These are phyloP conservation scores for Pedionomus torquatus DNA, from an alignment of 2,113 vertebrate species.

Conservation along the genomic window DNA sequence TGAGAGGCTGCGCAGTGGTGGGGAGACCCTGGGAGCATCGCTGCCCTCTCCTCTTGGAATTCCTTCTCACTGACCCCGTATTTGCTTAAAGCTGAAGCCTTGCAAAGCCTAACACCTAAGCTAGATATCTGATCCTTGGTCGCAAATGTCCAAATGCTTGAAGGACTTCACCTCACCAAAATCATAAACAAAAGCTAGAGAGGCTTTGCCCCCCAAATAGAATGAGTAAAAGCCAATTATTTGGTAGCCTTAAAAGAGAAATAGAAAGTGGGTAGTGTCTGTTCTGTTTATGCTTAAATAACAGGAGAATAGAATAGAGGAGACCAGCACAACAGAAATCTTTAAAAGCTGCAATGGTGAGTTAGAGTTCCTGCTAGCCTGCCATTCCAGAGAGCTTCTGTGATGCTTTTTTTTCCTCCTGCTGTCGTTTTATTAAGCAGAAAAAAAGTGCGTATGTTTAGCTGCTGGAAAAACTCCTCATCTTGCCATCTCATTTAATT, in stretches of 20 bases:
- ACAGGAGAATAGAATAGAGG: background rate
- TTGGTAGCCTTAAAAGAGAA: background rate
- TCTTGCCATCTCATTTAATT: background rate
- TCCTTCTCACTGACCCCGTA: background rate
- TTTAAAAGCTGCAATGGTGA: background rate
- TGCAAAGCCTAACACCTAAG: rapidly evolving
- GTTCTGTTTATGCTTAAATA: background rate
- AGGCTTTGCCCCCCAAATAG: background rate
- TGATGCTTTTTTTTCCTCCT: background rate
- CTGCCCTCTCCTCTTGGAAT: background rate
- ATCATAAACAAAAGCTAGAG: background rate
- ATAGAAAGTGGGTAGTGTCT: background rate
- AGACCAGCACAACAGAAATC: background rate
- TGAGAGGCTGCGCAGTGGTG: background rate
- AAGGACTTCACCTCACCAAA: background rate
- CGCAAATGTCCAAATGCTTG: background rate
- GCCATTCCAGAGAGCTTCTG: background rate
- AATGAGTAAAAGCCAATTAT: background rate
- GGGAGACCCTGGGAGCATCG: background rate
- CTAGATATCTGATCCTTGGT: background rate
- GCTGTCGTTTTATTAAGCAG: background rate
- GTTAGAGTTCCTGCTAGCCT: background rate
- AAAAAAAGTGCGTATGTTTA: background rate
- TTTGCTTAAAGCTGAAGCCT: background rate
- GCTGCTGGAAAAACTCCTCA: background rate